Evolutionary conservation across 1,140 invertebrate species (phyloP).

Genomic region (Bicyclus anynana): DNA sequence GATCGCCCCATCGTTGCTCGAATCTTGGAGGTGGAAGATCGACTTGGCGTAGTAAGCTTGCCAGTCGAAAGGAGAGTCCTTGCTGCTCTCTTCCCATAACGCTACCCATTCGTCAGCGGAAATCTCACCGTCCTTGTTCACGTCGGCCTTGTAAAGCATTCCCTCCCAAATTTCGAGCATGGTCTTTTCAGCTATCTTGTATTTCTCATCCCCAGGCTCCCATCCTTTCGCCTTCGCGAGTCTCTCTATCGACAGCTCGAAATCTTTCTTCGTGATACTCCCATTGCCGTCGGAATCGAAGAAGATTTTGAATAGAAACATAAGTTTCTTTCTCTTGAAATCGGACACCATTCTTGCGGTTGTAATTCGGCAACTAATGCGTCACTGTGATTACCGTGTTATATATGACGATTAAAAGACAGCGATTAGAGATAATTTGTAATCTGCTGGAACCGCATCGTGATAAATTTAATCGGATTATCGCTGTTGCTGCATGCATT

Average conservation of each 20-base stretch:
- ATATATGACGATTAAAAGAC: conserved; percentile 21
- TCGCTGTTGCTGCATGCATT: conserved; percentile 1
- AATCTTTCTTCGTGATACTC: conserved; percentile 87
- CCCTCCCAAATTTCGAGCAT: conserved; percentile 89
- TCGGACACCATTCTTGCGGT: conserved; percentile 85
- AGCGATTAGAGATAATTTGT: conserved; percentile 24
- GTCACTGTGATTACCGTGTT: neutral
- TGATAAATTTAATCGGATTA: conserved; percentile 1
- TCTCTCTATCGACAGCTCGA: conserved; percentile 85
- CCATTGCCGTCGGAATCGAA: conserved; percentile 89
- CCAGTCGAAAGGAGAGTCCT: conserved; percentile 86
- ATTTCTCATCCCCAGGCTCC: conserved; percentile 80
- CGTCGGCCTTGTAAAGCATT: conserved; percentile 83
- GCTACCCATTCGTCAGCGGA: conserved; percentile 87
- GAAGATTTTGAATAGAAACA: conserved; percentile 90
- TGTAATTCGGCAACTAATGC: conserved; percentile 2
- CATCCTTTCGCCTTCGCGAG: conserved; percentile 85
- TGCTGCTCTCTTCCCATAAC: conserved; percentile 88
- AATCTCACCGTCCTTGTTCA: conserved; percentile 87
- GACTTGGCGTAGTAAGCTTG: conserved; percentile 87
- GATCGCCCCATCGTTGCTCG: conserved; percentile 86
- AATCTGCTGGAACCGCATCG: conserved; percentile 17
- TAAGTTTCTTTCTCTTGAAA: conserved; percentile 90
- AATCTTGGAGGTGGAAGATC: conserved; percentile 89
- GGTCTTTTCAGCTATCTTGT: conserved; percentile 81